Evolutionary conservation across 1,140 invertebrate genomes (phyloP), one percentile per base, ranked within the genome.

Genomic region (Muscidifurax raptorellus): DNA sequence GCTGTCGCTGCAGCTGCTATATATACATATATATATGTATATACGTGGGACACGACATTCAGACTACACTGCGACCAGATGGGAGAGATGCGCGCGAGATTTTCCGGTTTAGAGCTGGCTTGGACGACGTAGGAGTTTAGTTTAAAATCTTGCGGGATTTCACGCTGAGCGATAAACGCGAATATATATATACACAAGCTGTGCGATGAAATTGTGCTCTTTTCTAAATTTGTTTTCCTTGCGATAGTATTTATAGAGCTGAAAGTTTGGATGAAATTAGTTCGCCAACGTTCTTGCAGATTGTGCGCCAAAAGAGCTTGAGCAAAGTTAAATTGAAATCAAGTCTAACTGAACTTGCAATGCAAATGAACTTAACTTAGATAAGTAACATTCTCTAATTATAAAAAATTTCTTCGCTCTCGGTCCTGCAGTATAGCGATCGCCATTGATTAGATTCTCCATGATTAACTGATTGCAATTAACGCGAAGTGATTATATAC

Each of bases 311-410:
- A 59, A 59, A 52, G 47, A 52, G 47, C 47, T 0, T 52, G 13
- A 0, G 47, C 47, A 52, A 52, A 59, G 52, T 59, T 59, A 59
- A 59, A 59, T 59, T 59, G 52, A 59, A 59, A 59, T 59, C 52
- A n/a, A n/a, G 52, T 59, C 52, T 0, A 59, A 59, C 47, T 52
- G 47, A 52, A 27, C 44, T 76, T 28, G 74, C n/a, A 52, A 52
- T 76, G 74, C 74, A 47, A 76, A 76, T 52, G 44, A 76, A 44
- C 47, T 76, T 18, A 47, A 40, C 40, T 47, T 52, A 47, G 74
- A 76, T 75, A 75, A 75, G 36, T 44, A 5, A 10, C 4, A 40
- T 52, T 52, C 47, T 52, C 47, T 40, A 40, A 52, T 52, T 52
- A 47, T 5, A 32, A 32, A 52, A 52, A 12, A 5, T 52, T 52